Evolutionary conservation across 2,113 vertebrate genomes (phyloP).

Genomic region (Pseudonaja textilis): DNA sequence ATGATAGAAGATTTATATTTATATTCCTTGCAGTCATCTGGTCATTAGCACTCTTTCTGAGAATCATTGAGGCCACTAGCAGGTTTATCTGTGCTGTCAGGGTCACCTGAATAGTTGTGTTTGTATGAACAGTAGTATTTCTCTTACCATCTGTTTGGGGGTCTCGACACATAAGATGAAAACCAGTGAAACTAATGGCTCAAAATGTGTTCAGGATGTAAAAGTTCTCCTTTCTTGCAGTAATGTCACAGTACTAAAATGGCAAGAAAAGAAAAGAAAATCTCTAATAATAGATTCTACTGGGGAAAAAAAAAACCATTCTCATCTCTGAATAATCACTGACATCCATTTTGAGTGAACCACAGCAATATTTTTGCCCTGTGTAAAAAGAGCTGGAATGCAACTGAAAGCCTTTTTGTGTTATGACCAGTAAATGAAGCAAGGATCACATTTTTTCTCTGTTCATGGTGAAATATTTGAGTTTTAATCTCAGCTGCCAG

Average conservation of each 20-base stretch:
- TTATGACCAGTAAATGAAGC: not conserved
- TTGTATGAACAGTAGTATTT: not conserved
- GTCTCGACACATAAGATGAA: not conserved
- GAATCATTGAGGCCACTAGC: not conserved
- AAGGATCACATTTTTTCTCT: not conserved
- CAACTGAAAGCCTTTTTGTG: not conserved
- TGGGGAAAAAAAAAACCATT: not conserved
- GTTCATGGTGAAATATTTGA: not conserved
- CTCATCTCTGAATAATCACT: not conserved
- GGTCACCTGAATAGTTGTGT: not conserved
- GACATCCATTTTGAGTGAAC: not conserved
- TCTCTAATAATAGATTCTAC: not conserved
- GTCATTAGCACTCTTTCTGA: not conserved
- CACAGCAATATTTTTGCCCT: slow-evolving; percentile 7
- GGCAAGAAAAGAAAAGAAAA: not conserved
- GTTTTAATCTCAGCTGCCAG: slow-evolving; percentile 18
- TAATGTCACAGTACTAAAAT: not conserved
- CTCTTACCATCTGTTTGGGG: not conserved
- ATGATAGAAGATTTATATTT: not conserved
- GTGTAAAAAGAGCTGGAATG: not conserved
- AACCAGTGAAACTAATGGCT: not conserved
- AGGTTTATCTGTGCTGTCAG: not conserved
- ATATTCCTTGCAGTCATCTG: not conserved
- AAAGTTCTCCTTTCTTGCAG: not conserved
- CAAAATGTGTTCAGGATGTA: not conserved